phyloP scores from a whole-genome alignment of 1,140 invertebrate genomes.

The Muscidifurax raptorellus region DNA sequence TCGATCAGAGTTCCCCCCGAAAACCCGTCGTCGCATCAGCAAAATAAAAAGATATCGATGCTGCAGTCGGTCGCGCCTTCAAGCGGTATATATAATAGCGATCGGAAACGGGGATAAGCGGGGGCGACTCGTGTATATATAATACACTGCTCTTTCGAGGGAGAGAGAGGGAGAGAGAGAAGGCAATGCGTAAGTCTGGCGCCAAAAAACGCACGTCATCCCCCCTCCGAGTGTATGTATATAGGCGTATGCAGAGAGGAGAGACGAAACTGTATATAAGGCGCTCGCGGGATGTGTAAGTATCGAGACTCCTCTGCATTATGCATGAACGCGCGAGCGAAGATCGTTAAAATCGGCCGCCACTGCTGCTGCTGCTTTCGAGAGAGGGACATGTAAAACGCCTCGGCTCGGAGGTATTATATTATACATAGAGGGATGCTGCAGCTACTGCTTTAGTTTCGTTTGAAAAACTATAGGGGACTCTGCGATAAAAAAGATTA shows the following conservation, averaged over 20 bases:
- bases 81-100: background rate
- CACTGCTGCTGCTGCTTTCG: slow-evolving; percentile 46
- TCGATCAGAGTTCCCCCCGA: background rate
- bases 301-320: slow-evolving; percentile 52
- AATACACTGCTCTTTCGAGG: slow-evolving; percentile 33
- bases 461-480: background rate
- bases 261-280: slow-evolving; percentile 48
- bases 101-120: slow-evolving; percentile 57
- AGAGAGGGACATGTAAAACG: slow-evolving; percentile 31
- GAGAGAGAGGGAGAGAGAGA: background rate
- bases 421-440: background rate
- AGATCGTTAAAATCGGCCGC: slow-evolving; percentile 58
- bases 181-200: slow-evolving; percentile 50
- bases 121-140: slow-evolving; percentile 18
- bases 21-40: slow-evolving; percentile 20
- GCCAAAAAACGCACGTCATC: slow-evolving; percentile 61
- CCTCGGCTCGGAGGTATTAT: background rate
- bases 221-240: slow-evolving; percentile 23
- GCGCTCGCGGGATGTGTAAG: background rate
- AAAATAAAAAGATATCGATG: background rate
- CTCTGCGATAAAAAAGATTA: background rate
- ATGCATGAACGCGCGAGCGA: slow-evolving; percentile 58
- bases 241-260: background rate
- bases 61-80: background rate
- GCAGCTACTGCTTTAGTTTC: background rate